Conservation (phyloP, 1,140 invertebrate species). For the Dinoponera quadriceps region DNA sequence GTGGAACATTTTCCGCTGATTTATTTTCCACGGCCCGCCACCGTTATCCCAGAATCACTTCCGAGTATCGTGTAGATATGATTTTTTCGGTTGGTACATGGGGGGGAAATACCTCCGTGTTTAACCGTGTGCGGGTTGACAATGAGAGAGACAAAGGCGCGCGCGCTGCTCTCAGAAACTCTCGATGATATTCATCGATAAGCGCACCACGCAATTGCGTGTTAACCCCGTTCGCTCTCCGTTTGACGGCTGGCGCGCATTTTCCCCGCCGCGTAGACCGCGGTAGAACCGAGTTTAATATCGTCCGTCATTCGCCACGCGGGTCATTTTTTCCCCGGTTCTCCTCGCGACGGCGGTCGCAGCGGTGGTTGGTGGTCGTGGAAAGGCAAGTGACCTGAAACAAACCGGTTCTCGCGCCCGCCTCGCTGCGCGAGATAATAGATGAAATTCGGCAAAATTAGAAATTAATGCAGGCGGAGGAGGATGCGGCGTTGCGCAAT, state of each 20-base stretch:
- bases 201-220: conserved; percentile 22
- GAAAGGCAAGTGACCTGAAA: conserved; percentile 54
- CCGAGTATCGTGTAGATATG: no score
- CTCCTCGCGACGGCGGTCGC: no score
- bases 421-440: conserved; percentile 19
- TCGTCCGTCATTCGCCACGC: conserved; percentile 10
- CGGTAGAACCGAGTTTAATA: conserved; percentile 39
- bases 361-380: neutral
- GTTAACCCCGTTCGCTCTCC: conserved; percentile 10
- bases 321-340: conserved; percentile 16
- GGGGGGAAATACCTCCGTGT: no score
- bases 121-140: neutral
- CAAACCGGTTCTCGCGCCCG: conserved; percentile 32
- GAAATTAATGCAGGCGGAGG: conserved; percentile 17
- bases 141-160: conserved; percentile 10
- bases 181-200: conserved; percentile 21
- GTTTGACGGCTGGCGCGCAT: neutral
- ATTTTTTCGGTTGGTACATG: no score
- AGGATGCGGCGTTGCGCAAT: conserved; percentile 10
- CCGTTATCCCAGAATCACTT: no score
- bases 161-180: neutral
- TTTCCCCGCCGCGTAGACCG: conserved; percentile 31
- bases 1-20: no score
- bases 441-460: conserved; percentile 43
- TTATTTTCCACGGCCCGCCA: no score